phyloP scores from a whole-genome alignment of 2,888 invertebrate species.

The Ellobium chinense region DNA sequence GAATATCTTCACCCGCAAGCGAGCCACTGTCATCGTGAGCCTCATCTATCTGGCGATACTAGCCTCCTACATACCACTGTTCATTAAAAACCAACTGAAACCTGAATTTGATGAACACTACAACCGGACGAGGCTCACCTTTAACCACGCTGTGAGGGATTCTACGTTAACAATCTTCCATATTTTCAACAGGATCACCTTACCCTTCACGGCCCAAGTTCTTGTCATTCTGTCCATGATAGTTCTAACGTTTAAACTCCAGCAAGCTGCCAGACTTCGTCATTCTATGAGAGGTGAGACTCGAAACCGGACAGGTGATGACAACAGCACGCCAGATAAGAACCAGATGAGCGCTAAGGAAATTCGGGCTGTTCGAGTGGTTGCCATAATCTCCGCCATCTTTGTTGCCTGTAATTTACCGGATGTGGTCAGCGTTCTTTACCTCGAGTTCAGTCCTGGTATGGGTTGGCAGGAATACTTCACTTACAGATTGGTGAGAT shows the following conservation, averaged over 20 bases:
- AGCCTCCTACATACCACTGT: not conserved
- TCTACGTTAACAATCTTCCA: not conserved
- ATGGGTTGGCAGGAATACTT: no score
- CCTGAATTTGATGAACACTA: not conserved
- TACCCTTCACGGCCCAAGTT: not conserved
- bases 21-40: not conserved
- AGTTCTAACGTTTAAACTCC: not conserved
- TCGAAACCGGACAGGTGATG: not conserved
- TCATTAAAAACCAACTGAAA: not conserved
- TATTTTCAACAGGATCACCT: not conserved
- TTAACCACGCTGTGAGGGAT: no score
- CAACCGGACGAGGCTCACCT: not conserved
- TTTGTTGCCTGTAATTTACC: constrained; percentile 12
- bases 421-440: not conserved
- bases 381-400: not conserved
- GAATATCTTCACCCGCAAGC: not conserved
- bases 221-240: not conserved
- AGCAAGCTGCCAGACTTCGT: not conserved
- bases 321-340: not conserved
- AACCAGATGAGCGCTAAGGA: not conserved
- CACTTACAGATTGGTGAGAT: not conserved
- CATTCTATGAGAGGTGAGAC: not conserved
- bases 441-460: not conserved
- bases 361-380: not conserved
- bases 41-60: not conserved